phyloP scores from a whole-genome alignment of 2,888 invertebrate genomes.

The Caenorhabditis plicata region DNA sequence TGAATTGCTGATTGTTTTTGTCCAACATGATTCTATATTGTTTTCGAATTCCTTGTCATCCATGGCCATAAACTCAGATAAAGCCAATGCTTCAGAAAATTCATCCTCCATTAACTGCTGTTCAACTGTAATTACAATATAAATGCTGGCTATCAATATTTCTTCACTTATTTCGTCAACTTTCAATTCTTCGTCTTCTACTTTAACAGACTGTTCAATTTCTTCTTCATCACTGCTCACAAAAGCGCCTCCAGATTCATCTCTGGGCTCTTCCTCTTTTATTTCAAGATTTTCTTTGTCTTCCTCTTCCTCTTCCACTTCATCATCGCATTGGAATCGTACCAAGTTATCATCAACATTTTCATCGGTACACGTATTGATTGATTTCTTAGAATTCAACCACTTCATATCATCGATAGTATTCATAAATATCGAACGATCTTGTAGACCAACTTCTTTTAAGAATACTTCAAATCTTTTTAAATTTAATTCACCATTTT shows the following conservation, averaged over 20 bases:
- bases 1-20: conserved; percentile 71
- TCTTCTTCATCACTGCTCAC: conserved; percentile 9
- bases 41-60: conserved; percentile 50
- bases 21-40: conserved; percentile 50
- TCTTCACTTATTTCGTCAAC: conserved; percentile 4
- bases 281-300: conserved; percentile 31
- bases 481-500: conserved; percentile 81
- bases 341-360: neutral
- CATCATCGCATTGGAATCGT: neutral
- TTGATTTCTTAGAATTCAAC: conserved; percentile 15
- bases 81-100: conserved; percentile 35
- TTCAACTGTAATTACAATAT: neutral
- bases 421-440: conserved; percentile 29
- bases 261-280: conserved; percentile 6
- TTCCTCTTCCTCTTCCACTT: conserved; percentile 5
- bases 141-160: neutral
- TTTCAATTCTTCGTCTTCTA: conserved; percentile 33
- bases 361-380: neutral
- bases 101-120: conserved; percentile 23
- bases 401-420: conserved; percentile 18
- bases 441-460: conserved; percentile 57
- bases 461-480: conserved; percentile 80
- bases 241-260: neutral
- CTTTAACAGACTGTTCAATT: conserved; percentile 14
- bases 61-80: conserved; percentile 33